Evolutionary conservation across 2,797 vertebrate genomes (phyloP), one percentile per base, ranked within the genome.

Genomic region (Clarias fuscus): DNA sequence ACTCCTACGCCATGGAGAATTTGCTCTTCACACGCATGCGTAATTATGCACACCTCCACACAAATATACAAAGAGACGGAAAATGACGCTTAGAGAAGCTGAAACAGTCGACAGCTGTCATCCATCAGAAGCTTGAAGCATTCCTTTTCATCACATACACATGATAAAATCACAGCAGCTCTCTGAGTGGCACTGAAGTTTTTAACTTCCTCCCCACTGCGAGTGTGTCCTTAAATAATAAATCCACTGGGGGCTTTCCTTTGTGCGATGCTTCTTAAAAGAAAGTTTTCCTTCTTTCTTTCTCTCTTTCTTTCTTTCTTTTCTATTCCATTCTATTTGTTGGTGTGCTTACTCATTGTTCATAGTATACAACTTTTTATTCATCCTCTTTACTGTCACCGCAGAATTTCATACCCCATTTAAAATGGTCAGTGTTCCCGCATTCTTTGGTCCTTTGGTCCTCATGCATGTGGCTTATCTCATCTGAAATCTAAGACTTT

Each of bases 51-150:
- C 77, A 75, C 37, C 83, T 76, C 58, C 58, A 84, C 86, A 87
- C 83, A 85, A 65, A 79, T 48, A 83, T 72, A 82, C 77, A 61
- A 53, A 75, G 59, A 82, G 75, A 87, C 58, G 65, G 76, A 85
- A 86, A 82, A 67, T 56, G 73, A 81, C 72, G 27, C 86, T 79
- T 78, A 61, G 84, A 84, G 59, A 73, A 72, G 81, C 77, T 87
- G 73, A 59, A 86, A 86, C 84, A 83, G 71, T 87, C 80, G 77
- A 88, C 86, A 88, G 86, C 84, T 87, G 80, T 87, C 86, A 90
- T 83, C 85, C 48, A 67, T 82, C 85, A 70, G 83, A 78, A 79
- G 88, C 48, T 48, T 40, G 37, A 40, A 72, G 68, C 81, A 7
- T 40, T 73, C 64, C 85, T 81, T 83, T 86, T 87, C 82, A 86